Evolutionary conservation across 2,888 invertebrate genomes (phyloP), one percentile per base, ranked within the genome.

Genomic region (Desoria tigrina): DNA sequence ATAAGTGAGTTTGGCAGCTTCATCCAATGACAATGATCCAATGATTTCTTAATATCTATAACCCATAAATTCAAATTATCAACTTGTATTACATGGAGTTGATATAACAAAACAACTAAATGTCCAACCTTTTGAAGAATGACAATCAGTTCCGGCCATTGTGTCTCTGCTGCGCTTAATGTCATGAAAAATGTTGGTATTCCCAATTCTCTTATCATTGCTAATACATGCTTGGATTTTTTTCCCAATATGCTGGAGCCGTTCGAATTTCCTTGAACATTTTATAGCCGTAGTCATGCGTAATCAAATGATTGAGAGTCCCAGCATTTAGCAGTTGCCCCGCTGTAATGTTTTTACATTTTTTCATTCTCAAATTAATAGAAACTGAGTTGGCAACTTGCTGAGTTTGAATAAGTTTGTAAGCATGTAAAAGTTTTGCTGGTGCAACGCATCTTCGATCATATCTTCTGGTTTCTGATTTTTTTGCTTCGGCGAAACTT

Each of bases 201-300:
- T 51, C 63, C 63, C 14, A 56, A 24, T 21, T 63, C 55, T 14
- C 67, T 26, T 6, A 65, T 55, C 67, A 70, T 70, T 2, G 67
- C 70, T 50, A 68, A 42, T 16, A 68, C 26, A 32, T 56, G 57
- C 27, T 60, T 68, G 14, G 37, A n/a, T 51, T 65, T n/a, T 55
- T 28, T 23, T 59, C 42, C 65, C 64, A 68, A 23, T 65, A 65
- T 3, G 67, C 50, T 18, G 67, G 67, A 11, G 65, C 51, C 16
- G 37, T 37, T 16, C 65, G 23, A 14, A 68, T 56, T 1, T 61
- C 2, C 28, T 59, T 60, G 2, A 65, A 55, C 14, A 61, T 39
- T 16, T 27, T 2, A 42, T 56, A 71, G 1, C 68, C 71, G 32
- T 68, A 65, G 42, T 71, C 71, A 18, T 68, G 65, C 32, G 60